Percentiles rank a stretch among this genome's conserved stretches.
These are phyloP conservation scores for Sebastes minor DNA, from an alignment of 2,797 vertebrate species.

Conservation along the genomic window DNA sequence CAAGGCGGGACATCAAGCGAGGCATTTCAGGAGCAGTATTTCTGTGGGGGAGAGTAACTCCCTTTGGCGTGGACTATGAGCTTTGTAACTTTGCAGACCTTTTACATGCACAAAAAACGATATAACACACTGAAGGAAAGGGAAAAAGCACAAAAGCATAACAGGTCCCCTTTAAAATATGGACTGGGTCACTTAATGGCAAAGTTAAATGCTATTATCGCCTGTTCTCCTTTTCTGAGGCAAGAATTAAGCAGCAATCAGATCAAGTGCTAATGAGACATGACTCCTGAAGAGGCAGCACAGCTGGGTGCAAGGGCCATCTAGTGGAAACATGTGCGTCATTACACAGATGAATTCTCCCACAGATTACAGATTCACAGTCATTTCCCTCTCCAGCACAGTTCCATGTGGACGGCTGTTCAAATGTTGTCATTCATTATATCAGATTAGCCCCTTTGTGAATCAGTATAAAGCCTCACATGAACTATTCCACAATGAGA, in stretches of 20 bases:
- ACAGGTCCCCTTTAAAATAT: neutral
- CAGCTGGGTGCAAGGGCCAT: conserved; percentile 78
- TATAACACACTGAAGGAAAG: neutral
- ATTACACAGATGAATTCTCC: conserved; percentile 63
- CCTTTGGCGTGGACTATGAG: neutral
- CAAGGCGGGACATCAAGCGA: neutral
- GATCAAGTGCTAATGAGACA: conserved; percentile 46
- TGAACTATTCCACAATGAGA: neutral
- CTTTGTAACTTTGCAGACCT: neutral
- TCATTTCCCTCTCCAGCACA: conserved; percentile 15
- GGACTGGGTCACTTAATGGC: neutral
- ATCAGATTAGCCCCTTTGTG: conserved; percentile 10
- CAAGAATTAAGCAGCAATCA: conserved; percentile 25
- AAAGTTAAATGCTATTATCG: neutral
- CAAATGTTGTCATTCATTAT: conserved; percentile 7
- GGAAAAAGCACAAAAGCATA: neutral
- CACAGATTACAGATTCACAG: conserved; percentile 26
- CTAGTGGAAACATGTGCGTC: conserved; percentile 74
- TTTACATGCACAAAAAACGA: neutral
- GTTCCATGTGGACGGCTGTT: neutral
- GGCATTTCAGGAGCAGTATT: neutral
- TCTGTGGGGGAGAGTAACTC: neutral
- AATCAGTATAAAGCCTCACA: neutral
- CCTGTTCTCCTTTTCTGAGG: neutral
- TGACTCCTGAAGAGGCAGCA: conserved; percentile 40